Conservation (phyloP, 2,888 invertebrate species). For the Nymphalis c-album region DNA sequence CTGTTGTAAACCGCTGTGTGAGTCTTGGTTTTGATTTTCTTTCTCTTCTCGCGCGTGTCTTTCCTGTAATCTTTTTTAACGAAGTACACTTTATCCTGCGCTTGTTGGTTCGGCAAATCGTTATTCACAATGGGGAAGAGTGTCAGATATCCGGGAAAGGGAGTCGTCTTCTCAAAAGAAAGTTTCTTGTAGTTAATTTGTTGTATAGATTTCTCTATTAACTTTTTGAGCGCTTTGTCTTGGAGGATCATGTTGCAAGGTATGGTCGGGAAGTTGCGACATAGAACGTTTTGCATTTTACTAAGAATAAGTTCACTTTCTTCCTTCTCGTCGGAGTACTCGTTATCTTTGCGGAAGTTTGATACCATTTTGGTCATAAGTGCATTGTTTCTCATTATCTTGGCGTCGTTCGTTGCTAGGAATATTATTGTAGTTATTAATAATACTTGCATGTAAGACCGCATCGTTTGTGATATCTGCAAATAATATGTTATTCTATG, state of each 20-base stretch:
- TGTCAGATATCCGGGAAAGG: conserved; percentile 47
- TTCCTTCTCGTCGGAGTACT: conserved; percentile 38
- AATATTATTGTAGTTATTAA: conserved; percentile 28
- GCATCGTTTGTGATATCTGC: conserved; percentile 14
- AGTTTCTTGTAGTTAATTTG: conserved; percentile 63
- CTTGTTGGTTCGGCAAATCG: conserved; percentile 44
- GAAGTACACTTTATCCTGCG: background rate
- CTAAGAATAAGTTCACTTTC: conserved; percentile 48
- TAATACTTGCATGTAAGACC: background rate
- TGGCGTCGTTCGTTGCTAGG: conserved; percentile 40
- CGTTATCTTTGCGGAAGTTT: conserved; percentile 63
- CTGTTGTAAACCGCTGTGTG: conserved; percentile 48
- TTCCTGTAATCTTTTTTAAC: conserved; percentile 38
- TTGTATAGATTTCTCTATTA: conserved; percentile 66
- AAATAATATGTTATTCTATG: background rate
- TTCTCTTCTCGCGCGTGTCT: conserved; percentile 34
- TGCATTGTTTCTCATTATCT: conserved; percentile 68
- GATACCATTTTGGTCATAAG: conserved; percentile 70
- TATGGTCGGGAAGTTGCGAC: conserved; percentile 66
- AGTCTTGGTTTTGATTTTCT: conserved; percentile 43
- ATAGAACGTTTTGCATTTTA: conserved; percentile 67
- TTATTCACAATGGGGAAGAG: conserved; percentile 61
- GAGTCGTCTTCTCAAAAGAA: conserved; percentile 51
- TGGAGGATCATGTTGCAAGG: conserved; percentile 64
- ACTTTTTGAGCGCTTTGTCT: conserved; percentile 55